Evolutionary conservation across 2,113 vertebrate genomes (phyloP).

Genomic region (Corvus cornix): DNA sequence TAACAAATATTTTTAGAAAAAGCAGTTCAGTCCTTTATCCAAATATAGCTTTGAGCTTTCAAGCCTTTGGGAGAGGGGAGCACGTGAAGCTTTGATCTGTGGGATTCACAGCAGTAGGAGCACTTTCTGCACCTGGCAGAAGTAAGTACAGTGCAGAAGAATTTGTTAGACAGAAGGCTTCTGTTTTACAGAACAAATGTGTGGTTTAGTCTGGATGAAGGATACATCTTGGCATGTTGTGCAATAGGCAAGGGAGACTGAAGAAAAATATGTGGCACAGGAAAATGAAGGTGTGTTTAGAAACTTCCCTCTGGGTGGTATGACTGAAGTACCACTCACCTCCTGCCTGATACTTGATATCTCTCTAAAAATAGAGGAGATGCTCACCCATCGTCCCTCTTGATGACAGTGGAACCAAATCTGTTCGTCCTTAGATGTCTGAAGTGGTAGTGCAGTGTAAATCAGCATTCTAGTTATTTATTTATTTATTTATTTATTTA

Average conservation of each 20-base stretch:
- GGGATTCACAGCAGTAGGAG: not conserved
- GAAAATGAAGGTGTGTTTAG: not conserved
- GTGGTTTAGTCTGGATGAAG: not conserved
- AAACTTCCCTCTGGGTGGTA: not conserved
- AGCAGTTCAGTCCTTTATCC: not conserved
- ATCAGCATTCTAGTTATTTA: not conserved
- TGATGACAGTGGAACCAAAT: not conserved
- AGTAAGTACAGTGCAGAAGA: not conserved
- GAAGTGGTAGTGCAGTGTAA: not conserved
- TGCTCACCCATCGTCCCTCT: not conserved
- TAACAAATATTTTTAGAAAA: slow-evolving; percentile 17
- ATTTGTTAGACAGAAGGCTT: not conserved
- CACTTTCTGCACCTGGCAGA: not conserved
- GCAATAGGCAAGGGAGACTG: not conserved
- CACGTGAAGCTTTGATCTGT: not conserved
- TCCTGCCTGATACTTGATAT: not conserved
- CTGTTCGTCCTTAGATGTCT: not conserved
- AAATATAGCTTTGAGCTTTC: slow-evolving; percentile 6
- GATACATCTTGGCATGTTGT: not conserved
- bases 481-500: not conserved
- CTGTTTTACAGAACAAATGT: not conserved
- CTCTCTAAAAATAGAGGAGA: slow-evolving; percentile 31
- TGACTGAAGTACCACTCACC: not conserved
- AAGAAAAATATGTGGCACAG: not conserved
- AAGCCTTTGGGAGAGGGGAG: not conserved